Conservation (phyloP, 2,113 vertebrate species). For the Scophthalmus maximus region DNA sequence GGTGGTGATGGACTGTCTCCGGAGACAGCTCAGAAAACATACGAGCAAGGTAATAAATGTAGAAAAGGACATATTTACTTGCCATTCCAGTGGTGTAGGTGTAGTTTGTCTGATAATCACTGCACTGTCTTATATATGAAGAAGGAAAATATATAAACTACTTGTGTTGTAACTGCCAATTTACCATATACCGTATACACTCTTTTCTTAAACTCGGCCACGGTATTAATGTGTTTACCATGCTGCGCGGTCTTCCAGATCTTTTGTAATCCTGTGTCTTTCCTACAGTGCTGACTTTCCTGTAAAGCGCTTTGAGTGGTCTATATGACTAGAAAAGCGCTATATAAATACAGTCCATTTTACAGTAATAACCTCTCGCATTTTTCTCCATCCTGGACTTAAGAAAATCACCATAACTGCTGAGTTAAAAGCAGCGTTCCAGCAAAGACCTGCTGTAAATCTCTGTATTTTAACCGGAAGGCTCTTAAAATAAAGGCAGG, state of each 20-base stretch:
- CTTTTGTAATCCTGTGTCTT: no score
- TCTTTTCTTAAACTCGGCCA: neutral
- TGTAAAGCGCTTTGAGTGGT: no score
- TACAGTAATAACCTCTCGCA: neutral
- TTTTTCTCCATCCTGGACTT: constrained; percentile 15
- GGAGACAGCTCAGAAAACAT: neutral
- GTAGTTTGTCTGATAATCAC: neutral
- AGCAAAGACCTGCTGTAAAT: constrained; percentile 24
- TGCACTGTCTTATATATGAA: neutral
- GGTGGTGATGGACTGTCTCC: neutral
- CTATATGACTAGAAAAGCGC: no score
- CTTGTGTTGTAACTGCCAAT: neutral
- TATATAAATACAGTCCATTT: no score
- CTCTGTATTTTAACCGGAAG: constrained; percentile 36
- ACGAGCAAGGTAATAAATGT: neutral
- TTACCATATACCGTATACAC: neutral
- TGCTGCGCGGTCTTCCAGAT: no score
- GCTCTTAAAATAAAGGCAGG: constrained; percentile 31
- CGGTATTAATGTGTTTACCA: no score
- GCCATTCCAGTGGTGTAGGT: neutral
- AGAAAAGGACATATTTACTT: neutral
- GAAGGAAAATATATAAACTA: neutral
- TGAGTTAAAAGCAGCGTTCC: constrained; percentile 8
- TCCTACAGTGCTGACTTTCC: no score
- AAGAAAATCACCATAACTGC: constrained; percentile 18